Base-by-base conservation (phyloP, 2,888 invertebrate species). In the Trachelus iudaicus region DNA sequence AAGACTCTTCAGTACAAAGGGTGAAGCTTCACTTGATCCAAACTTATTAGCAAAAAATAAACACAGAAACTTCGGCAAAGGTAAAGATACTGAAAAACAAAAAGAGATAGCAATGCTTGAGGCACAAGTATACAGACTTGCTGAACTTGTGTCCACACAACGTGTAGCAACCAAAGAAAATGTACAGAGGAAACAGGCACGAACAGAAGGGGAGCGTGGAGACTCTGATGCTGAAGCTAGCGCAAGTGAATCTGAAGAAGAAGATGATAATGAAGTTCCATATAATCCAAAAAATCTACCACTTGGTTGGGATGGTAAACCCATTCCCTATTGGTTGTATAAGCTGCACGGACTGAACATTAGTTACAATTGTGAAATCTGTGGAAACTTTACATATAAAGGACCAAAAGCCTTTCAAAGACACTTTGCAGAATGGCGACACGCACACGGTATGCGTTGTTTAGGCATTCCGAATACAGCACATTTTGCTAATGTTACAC, bases 251-350 rank as follows among this genome's bases (percentile, higher is more conserved):
- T 96, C 95, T 75, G 96, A 97, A 73, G 97, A 98, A 80, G 97
- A 97, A 86, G 95, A 95, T 80, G 97, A 98, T 85, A 97, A 98
- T 82, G 98, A 98, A 89, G 97, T 99, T 56, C 99, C 99, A 0
- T 99, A 99, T 92, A 99, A 99, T 93, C 99, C 99, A 0, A 99
- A 99, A 92, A 99, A 99, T 93, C 93, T 99, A 78, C 99, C 99
- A 0, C 94, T 99, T 0, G 99, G 99, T 0, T 99, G 99, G 99
- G 99, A 99, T 92, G 99, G 99, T 77, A 99, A 99, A 91, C 95
- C 95, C 0, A 95, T 95, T 83, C 99, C 99, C 0, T 99, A 99
- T 92, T 99, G 99, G 99, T 92, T 99, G 77, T 99, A 99, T 93
- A 99, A 99, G 92, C 93, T 99, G 11, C 99, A 99, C 90, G 99